These are phyloP conservation scores for Frankliniella fusca DNA, from an alignment of 2,888 invertebrate species.

Conservation along the genomic window DNA sequence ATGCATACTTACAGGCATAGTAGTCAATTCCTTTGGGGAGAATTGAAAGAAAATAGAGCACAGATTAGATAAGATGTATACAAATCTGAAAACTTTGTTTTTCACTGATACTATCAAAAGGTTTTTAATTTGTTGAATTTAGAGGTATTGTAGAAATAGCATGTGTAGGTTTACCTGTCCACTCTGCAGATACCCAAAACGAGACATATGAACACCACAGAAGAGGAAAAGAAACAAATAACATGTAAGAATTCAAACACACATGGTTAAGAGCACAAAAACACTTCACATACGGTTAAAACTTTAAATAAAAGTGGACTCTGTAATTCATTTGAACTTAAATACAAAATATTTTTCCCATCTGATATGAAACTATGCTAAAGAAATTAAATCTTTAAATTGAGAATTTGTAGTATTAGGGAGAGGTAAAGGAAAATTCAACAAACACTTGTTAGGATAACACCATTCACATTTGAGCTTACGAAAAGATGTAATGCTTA, in stretches of 20 bases:
- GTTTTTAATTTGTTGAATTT: background rate
- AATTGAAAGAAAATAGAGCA: background rate
- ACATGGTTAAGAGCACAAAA: background rate
- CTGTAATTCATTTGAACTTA: no score
- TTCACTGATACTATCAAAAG: background rate
- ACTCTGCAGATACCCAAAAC: background rate
- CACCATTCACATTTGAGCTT: conserved; percentile 30
- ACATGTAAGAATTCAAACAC: background rate
- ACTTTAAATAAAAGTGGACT: no score
- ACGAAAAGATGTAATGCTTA: conserved; percentile 37
- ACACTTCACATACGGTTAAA: background rate
- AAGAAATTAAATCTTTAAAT: background rate
- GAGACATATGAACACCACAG: background rate
- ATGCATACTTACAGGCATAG: conserved; percentile 43
- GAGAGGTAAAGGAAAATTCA: background rate
- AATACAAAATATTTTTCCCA: no score
- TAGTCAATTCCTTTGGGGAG: conserved; percentile 41
- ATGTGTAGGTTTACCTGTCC: conserved; percentile 10
- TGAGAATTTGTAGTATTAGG: background rate
- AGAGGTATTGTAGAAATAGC: background rate
- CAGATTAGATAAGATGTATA: background rate
- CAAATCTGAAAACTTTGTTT: no score
- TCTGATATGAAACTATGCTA: background rate
- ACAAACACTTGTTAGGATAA: background rate
- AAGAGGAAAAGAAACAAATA: background rate